These are phyloP conservation scores for Tetraneura akinire DNA, from an alignment of 1,140 invertebrate genomes.

Conservation along the genomic window DNA sequence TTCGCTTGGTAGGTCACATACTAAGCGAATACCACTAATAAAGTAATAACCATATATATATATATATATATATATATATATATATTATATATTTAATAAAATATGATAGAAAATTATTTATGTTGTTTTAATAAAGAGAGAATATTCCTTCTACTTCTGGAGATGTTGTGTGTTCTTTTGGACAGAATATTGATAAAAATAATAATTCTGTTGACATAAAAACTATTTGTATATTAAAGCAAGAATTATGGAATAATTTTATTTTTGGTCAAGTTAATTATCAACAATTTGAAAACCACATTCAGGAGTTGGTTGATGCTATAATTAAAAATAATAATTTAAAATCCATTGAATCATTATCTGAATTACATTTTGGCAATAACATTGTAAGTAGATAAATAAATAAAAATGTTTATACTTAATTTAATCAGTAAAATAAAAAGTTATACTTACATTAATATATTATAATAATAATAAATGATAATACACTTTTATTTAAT, in stretches of 20 bases:
- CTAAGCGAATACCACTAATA: too few species aligned
- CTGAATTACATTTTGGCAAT: not conserved
- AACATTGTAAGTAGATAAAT: slow-evolving; percentile 16
- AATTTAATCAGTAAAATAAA: too few species aligned
- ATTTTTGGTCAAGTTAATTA: slow-evolving; percentile 35
- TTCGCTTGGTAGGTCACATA: too few species aligned
- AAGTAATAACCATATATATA: too few species aligned
- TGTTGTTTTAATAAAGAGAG: slow-evolving; percentile 24
- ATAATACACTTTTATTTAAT: not conserved
- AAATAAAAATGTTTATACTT: not conserved
- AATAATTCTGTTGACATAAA: not conserved
- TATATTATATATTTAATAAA: too few species aligned
- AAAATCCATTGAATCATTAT: not conserved
- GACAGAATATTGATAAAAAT: not conserved
- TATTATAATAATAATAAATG: not conserved
- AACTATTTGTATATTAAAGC: not conserved
- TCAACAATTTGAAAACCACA: slow-evolving; percentile 10
- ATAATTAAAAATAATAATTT: slow-evolving; percentile 20
- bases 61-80: too few species aligned
- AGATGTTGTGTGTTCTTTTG: slow-evolving; percentile 19
- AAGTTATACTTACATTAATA: too few species aligned
- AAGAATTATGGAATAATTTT: slow-evolving; percentile 17
- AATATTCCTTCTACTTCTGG: slow-evolving; percentile 2
- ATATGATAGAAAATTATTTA: too few species aligned
- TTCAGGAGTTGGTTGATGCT: not conserved